Conservation (phyloP, 2,113 vertebrate genomes). For the Toxotes chatareus region DNA sequence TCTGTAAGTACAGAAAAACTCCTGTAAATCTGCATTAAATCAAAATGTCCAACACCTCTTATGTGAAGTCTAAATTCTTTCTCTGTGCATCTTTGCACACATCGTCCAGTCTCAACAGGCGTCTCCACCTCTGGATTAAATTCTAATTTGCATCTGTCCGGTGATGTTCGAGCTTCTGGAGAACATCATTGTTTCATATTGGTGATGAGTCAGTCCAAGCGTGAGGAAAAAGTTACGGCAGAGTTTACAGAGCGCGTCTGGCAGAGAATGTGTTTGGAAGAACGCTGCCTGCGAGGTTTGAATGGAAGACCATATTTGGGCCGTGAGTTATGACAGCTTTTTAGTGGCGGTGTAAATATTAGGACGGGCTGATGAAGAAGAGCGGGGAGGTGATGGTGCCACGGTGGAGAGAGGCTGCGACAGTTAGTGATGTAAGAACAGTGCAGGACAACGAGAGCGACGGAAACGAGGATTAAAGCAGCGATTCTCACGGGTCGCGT, state of each 20-base stretch:
- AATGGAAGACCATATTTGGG: slow-evolving; percentile 71
- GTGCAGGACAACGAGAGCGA: not conserved
- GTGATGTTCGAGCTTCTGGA: slow-evolving; percentile 18
- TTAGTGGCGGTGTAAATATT: slow-evolving; percentile 72
- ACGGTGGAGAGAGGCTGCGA: not conserved
- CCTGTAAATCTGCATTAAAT: not conserved
- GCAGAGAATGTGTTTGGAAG: slow-evolving; percentile 25
- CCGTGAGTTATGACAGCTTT: slow-evolving; percentile 64
- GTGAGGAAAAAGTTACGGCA: not conserved
- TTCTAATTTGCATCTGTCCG: not conserved
- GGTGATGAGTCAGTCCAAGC: slow-evolving; percentile 3
- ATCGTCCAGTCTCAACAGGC: not conserved
- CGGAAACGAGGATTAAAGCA: not conserved
- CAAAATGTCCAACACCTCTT: not conserved
- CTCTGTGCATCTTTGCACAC: not conserved
- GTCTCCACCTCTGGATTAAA: not conserved
- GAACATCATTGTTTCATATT: not conserved
- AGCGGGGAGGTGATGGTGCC: not conserved
- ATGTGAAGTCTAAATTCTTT: too few relatives aligned
- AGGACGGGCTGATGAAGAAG: slow-evolving; percentile 58
- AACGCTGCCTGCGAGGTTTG: not conserved
- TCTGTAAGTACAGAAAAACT: not conserved
- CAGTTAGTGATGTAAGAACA: not conserved
- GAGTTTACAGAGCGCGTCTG: slow-evolving; percentile 50
- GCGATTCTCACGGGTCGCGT: too few relatives aligned